Evolutionary conservation across 2,113 vertebrate genomes (phyloP), one percentile per base, ranked within the genome.

Genomic region (Anguilla japonica): DNA sequence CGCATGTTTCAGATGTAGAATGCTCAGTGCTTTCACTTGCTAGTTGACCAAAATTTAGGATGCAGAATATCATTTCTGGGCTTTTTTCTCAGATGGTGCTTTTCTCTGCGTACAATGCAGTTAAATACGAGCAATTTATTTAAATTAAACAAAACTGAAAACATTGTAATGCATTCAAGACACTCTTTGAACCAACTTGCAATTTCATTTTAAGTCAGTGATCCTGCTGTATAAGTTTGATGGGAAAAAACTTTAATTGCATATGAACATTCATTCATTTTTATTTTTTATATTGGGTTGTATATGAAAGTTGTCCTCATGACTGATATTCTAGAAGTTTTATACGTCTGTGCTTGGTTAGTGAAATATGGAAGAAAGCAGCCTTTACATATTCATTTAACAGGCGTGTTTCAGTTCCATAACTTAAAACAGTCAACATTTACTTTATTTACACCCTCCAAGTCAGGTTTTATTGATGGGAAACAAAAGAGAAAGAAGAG

Each of bases 381-480:
- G 46, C 11, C 87, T 1, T 41, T n/a, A 82, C 14, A 81, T 86
- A 71, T 6, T 81, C 13, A 18, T 67, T 20, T 84, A 41, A 82
- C 83, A 85, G 63, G 41, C 57, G 34, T 85, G 85, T 87, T 91
- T 91, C 88, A 46, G 13, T 89, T 89, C 85, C 83, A 82, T 85
- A 91, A 91, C 41, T 60, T 86, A 9, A 88, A 90, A 80, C 79
- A 88, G 91, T 88, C 85, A 79, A 82, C 88, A 67, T 87, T 34
- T 34, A 34, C 39, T 87, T 89, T 22, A 71, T 29, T 90, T 86
- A 86, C 57, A 78, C 53, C 18, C 82, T 86, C 83, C 84, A 34
- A 88, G 84, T 89, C 86, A 71, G 81, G 81, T 39, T 89, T 88
- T 81, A 9, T 80, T 2, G 84, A 83, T 79, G 85, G 14, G 85